Percentiles rank a stretch among this genome's conserved stretches.
These are phyloP conservation scores for Cheiracanthium punctorium DNA, from an alignment of 2,888 invertebrate species.

Conservation along the genomic window DNA sequence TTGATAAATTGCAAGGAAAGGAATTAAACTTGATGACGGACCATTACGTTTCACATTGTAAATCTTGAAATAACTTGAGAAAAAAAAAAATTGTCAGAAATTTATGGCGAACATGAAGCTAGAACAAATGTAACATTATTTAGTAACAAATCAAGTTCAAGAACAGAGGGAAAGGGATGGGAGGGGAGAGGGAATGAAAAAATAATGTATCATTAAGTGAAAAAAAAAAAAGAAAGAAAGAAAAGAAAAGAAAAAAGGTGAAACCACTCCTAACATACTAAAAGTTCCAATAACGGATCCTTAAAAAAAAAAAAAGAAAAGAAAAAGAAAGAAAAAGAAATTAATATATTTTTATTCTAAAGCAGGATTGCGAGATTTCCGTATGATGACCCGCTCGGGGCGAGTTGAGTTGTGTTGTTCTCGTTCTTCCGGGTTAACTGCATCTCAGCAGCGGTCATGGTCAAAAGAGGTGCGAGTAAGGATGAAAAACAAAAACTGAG, in stretches of 20 bases:
- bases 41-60: no score
- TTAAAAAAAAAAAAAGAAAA: neutral
- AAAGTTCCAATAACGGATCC: neutral
- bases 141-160: no score
- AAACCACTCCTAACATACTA: constrained; percentile 43
- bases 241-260: neutral
- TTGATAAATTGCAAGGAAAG: no score
- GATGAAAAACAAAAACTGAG: constrained; percentile 49
- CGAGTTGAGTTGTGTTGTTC: constrained; percentile 5
- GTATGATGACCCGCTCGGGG: constrained; percentile 55
- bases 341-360: neutral
- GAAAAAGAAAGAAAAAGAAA: neutral
- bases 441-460: constrained; percentile 63
- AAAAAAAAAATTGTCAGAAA: no score
- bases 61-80: no score
- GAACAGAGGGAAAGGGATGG: no score
- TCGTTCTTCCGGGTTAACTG: constrained; percentile 58
- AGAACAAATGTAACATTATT: no score
- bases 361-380: constrained; percentile 18
- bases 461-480: constrained; percentile 57
- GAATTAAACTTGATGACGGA: no score
- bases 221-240: neutral
- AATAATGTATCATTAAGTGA: no score
- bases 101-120: no score
- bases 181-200: neutral